Base-by-base conservation (phyloP, 2,113 vertebrate species). In the Eulemur rufifrons region DNA sequence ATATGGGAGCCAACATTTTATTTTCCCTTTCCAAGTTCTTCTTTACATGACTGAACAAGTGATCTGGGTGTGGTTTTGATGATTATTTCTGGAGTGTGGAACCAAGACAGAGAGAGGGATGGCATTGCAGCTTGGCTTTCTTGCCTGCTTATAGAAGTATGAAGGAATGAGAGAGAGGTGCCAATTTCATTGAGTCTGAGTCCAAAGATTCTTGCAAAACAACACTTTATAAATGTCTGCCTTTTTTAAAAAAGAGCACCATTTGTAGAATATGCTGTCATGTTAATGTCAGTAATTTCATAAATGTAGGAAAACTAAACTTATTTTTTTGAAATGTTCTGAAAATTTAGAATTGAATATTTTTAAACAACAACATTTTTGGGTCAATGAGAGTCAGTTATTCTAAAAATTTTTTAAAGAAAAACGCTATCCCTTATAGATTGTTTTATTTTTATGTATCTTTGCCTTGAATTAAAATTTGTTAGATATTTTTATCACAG, bases 21-120 rank as follows among this genome's bases (percentile, higher is more conserved):
- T 88, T 61, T 83, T 78, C 25, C 83, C 27, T 61, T 85, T 96
- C 87, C 77, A 90, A 54, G 61, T 73, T 94, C 71, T 95, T 94
- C 63, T 91, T n/a, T 73, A 64, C 93, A 80, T 83, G 96, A 95
- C 93, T 61, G 29, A 95, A 77, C 93, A 97, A 86, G 94, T 77
- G 56, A 39, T 76, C n/a, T 91, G 86, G 97, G 93, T 93, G 97
- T 86, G 95, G 89, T 85, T 82, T 77, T 94, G 64, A 81, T 91
- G 86, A 91, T 83, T 86, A 94, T 96, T 96, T 95, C 68, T 95
- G 21, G 42, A 86, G 37, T 78, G 63, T 47, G 29, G 50, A 95
- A 94, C 91, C 96, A 93, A 91, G 76, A 76, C 4, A 39, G 39
- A 88, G 34, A 95, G 80, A 85, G 20, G 64, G n/a, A 6, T 39